Percentiles rank a stretch among this genome's conserved stretches.
Evolutionary conservation across 2,113 vertebrate genomes (phyloP).

Genomic region (Lepisosteus osseus): DNA sequence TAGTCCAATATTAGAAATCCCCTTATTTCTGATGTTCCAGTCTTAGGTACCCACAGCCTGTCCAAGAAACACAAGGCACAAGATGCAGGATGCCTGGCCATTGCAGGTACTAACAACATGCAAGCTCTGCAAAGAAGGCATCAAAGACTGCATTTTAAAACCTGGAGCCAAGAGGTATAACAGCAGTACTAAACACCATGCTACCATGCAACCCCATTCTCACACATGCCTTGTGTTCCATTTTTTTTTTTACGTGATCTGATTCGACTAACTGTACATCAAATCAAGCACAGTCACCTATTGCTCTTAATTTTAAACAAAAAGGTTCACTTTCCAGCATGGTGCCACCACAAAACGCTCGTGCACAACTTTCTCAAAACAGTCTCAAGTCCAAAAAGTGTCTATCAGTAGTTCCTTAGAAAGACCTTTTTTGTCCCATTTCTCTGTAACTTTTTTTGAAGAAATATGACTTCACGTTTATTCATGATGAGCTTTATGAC

Average conservation of each 20-base stretch:
- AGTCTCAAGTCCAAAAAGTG: constrained; percentile 38
- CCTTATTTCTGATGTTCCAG: too few species aligned
- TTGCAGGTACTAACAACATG: too few species aligned
- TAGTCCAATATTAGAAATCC: too few species aligned
- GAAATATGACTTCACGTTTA: constrained; percentile 32
- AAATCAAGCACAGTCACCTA: constrained; percentile 21
- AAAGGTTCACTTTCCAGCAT: constrained; percentile 22
- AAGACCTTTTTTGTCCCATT: constrained; percentile 22
- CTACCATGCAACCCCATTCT: too few species aligned
- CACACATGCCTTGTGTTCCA: not conserved
- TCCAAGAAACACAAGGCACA: too few species aligned
- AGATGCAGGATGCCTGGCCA: too few species aligned
- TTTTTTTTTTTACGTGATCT: constrained; percentile 17
- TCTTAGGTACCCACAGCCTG: too few species aligned
- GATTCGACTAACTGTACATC: constrained; percentile 26
- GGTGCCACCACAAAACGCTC: constrained; percentile 5
- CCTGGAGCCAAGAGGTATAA: too few species aligned
- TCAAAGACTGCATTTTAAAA: too few species aligned
- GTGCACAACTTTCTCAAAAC: constrained; percentile 24
- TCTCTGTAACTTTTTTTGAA: constrained; percentile 43
- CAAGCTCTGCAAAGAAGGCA: too few species aligned
- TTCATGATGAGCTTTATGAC: constrained; percentile 25
- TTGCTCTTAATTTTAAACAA: constrained; percentile 19
- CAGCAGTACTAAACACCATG: too few species aligned
- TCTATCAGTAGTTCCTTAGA: constrained; percentile 41